These are phyloP conservation scores for Volucella inflata DNA, from an alignment of 2,888 invertebrate species.

Conservation along the genomic window DNA sequence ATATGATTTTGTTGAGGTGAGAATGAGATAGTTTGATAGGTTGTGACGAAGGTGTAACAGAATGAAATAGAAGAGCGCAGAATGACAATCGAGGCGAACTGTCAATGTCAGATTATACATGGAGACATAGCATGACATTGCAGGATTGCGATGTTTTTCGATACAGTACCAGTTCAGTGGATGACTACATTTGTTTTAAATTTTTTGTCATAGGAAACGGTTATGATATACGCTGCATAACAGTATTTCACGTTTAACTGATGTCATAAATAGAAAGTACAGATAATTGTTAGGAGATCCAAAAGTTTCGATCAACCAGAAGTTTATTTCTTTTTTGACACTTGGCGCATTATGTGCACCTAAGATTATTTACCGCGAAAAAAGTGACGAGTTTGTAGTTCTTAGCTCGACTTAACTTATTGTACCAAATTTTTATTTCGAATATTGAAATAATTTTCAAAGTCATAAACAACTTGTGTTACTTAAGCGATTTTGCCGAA, in stretches of 20 bases:
- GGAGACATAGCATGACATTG: conserved; percentile 57
- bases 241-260: background rate
- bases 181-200: background rate
- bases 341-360: no score
- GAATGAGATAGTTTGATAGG: background rate
- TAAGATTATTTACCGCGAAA: no score
- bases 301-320: no score
- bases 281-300: no score
- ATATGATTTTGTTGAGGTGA: background rate
- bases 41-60: conserved; percentile 36
- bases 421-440: no score
- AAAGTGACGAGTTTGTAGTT: no score
- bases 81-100: conserved; percentile 7
- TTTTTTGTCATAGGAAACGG: background rate
- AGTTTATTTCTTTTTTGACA: no score
- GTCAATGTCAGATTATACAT: conserved; percentile 49
- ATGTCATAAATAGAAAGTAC: no score
- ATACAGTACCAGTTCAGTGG: background rate
- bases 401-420: no score
- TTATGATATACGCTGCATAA: background rate
- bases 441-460: no score
- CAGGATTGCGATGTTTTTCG: conserved; percentile 10
- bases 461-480: no score
- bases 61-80: background rate
- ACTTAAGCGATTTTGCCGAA: no score